Base-by-base conservation (phyloP, 2,888 invertebrate genomes). In the Lasiommata megera region DNA sequence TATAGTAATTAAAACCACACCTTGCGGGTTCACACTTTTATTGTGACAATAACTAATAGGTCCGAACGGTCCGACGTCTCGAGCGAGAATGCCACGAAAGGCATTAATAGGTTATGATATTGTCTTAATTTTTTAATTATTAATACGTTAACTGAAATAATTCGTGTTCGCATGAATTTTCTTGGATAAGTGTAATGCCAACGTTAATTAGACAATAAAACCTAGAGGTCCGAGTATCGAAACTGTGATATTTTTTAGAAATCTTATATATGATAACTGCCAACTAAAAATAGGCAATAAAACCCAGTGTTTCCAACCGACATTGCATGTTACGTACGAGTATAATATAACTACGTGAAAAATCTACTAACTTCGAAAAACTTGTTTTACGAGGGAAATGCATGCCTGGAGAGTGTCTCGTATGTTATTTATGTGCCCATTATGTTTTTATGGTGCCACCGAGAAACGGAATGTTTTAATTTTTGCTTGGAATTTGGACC, bases 321-420 rank as follows among this genome's bases (percentile, higher is more conserved):
- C 34, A 23, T 48, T 48, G 18, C 36, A 36, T 36, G 36, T 34
- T 47, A 31, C 43, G 9, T 31, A n/a, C 23, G 12, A 23, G 23
- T n/a, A 41, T 3, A n/a, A n/a, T 18, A 23, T 17, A 34, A 17
- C 34, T 16, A 34, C 23, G 48, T n/a, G 46, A 50, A 50, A 50
- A 50, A 50, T 37, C 28, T 50, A 50, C 50, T 38, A 50, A 50
- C 36, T 50, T 50, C 14, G 37, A 50, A 50, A 50, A 37, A 28
- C 50, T 50, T 28, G 50, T 50, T 50, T 37, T 38, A 38, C 37
- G 50, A 23, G 50, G 50, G 37, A 50, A 50, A 50, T 37, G 50
- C 50, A 50, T 50, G 50, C 50, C 50, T 50, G 50, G 50, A 50
- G 50, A 28, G 50, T 50, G 50, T 50, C 50, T 50, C 37, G 37